Percentiles rank a stretch among this genome's conserved stretches.
These are phyloP conservation scores for Pseudomyrmex pallidus DNA, from an alignment of 1,140 invertebrate genomes.

Conservation along the genomic window DNA sequence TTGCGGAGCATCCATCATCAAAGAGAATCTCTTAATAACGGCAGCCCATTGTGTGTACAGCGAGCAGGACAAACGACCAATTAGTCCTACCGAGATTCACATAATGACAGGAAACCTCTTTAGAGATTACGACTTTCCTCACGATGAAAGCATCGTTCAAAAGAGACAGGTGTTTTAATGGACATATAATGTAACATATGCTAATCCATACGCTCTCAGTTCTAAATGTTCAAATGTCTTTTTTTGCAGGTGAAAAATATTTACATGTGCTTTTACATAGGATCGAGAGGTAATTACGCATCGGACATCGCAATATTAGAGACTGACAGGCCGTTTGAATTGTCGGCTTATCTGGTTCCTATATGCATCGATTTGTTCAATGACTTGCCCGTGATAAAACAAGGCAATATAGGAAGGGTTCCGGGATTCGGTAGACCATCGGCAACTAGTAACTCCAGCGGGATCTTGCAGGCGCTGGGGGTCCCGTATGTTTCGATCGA, in stretches of 20 bases:
- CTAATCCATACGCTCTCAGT: neutral
- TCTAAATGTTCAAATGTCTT: neutral
- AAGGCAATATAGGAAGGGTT: slow-evolving; percentile 77
- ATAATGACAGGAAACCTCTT: slow-evolving; percentile 79
- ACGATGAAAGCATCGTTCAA: slow-evolving; percentile 71
- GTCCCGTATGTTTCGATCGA: slow-evolving; percentile 76
- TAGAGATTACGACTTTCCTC: slow-evolving; percentile 77
- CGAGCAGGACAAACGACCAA: slow-evolving; percentile 42
- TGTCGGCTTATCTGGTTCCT: slow-evolving; percentile 76
- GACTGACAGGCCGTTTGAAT: slow-evolving; percentile 72
- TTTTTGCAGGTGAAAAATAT: slow-evolving; percentile 80
- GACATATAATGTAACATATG: slow-evolving; percentile 6
- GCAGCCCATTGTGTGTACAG: slow-evolving; percentile 83
- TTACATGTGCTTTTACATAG: slow-evolving; percentile 78
- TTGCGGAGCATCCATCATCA: slow-evolving; percentile 82
- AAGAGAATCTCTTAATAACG: slow-evolving; percentile 78
- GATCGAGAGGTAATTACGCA: slow-evolving; percentile 78
- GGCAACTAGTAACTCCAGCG: slow-evolving; percentile 67
- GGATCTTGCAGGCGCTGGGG: slow-evolving; percentile 75
- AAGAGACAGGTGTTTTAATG: slow-evolving; percentile 66
- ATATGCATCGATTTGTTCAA: slow-evolving; percentile 78
- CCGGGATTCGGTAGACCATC: slow-evolving; percentile 82
- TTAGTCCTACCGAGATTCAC: slow-evolving; percentile 20
- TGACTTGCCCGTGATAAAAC: slow-evolving; percentile 66
- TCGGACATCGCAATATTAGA: slow-evolving; percentile 81